phyloP scores from a whole-genome alignment of 2,113 vertebrate genomes.

The Lycocorax pyrrhopterus region DNA sequence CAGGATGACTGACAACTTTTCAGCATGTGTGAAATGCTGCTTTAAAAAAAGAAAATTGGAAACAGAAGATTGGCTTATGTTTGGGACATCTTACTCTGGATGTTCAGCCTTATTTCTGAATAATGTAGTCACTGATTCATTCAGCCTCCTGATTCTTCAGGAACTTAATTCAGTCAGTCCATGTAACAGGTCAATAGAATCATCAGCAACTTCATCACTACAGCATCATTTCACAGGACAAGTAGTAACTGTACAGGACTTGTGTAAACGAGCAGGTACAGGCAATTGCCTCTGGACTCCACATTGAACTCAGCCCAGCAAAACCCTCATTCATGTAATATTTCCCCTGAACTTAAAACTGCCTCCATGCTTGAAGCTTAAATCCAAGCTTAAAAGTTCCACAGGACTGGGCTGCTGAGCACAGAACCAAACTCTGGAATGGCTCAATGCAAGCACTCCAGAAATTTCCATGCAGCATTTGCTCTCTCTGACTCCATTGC shows the following conservation, averaged over 20 bases:
- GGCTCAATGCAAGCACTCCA: not conserved
- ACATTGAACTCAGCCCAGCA: not conserved
- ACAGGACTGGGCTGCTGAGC: not conserved
- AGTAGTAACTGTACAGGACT: not conserved
- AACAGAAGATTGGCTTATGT: not conserved
- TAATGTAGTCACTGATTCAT: not conserved
- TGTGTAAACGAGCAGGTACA: not conserved
- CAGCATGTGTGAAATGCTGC: not conserved
- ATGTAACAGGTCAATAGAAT: not conserved
- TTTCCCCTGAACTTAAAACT: not conserved
- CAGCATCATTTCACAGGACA: not conserved
- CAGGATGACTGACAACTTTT: not conserved
- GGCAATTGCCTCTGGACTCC: not conserved
- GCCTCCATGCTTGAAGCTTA: not conserved
- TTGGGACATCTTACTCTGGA: not conserved
- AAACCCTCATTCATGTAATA: not conserved
- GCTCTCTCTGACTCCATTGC: not conserved
- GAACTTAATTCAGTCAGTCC: not conserved
- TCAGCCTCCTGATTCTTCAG: not conserved
- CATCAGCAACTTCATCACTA: not conserved
- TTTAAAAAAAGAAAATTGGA: not conserved
- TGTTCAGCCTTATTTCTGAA: not conserved
- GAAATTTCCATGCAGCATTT: not conserved
- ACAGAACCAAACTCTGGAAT: not conserved
- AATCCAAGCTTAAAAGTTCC: not conserved